phyloP scores from a whole-genome alignment of 1,140 invertebrate genomes.

The Eciton burchellii region DNA sequence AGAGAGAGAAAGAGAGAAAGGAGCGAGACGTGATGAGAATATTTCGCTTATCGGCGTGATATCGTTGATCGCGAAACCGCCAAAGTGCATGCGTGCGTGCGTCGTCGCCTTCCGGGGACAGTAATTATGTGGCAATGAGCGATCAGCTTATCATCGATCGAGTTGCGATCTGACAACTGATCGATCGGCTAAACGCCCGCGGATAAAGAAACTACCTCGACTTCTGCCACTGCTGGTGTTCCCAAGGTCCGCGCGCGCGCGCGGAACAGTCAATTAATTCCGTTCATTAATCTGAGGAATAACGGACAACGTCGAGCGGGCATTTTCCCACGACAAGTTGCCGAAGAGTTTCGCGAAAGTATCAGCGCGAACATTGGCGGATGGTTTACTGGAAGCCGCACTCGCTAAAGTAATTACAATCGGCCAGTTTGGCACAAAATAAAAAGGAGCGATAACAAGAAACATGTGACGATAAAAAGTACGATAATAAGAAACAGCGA shows the following conservation, averaged over 20 bases:
- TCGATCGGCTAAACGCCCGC: slow-evolving; percentile 70
- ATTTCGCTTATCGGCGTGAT: slow-evolving; percentile 10
- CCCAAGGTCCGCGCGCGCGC: slow-evolving; percentile 39
- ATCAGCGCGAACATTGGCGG: background rate
- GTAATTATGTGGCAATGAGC: slow-evolving; percentile 58
- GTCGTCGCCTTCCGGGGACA: background rate
- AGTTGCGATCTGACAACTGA: slow-evolving; percentile 58
- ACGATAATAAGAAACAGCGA: too few relatives aligned
- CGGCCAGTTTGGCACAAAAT: too few relatives aligned
- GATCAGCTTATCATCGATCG: slow-evolving; percentile 64
- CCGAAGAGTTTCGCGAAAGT: background rate
- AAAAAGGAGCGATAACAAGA: too few relatives aligned
- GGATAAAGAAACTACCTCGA: slow-evolving; percentile 59
- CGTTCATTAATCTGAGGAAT: slow-evolving; percentile 58
- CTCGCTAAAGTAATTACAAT: background rate
- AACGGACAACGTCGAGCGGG: background rate
- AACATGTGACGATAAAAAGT: too few relatives aligned
- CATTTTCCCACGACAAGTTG: background rate
- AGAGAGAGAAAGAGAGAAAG: background rate
- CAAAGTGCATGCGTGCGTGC: slow-evolving; percentile 14
- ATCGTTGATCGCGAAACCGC: slow-evolving; percentile 44
- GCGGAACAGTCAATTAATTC: slow-evolving; percentile 37
- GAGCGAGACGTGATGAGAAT: too few relatives aligned
- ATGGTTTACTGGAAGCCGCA: background rate
- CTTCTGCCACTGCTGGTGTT: background rate